Evolutionary conservation across 2,797 vertebrate species (phyloP), one percentile per base, ranked within the genome.

Genomic region (Podargus strigoides): DNA sequence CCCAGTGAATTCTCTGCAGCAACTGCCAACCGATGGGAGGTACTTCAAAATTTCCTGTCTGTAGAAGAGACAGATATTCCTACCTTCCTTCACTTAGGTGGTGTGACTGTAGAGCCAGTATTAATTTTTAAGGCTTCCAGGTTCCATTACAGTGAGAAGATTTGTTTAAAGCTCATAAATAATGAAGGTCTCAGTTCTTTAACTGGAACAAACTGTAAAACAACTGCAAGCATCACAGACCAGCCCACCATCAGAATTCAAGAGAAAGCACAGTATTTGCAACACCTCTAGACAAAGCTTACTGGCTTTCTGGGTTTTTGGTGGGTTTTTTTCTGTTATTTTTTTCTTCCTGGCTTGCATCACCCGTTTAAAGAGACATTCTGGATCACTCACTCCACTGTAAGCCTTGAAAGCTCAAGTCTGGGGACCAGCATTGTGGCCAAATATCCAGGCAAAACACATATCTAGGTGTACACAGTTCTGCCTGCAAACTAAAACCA

Each of bases 391-490:
- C 36, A 80, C 13, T 72, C 30, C 24, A 28, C 26, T 44, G 37
- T 66, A 47, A 89, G 46, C 30, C 26, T 27, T 75, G 62, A 62
- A 49, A 47, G 14, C 10, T 47, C 2, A 3, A 7, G 30, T 26
- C 28, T 66, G 73, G 12, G 37, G 86, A 42, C 52, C 37, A 86
- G 28, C 36, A 1, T 2, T 13, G 50, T 88, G 76, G 37, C 23
- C 3, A 5, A 34, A 46, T 8, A 10, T 44, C 17, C 7, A 9
- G 59, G 55, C 47, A 92, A 47, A 67, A 13, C 9, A 6, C 4
- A 1, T 14, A 11, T 14, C 11, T 42, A 39, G 8, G 4, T 55
- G 26, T 59, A 14, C 41, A 32, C 0, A 2, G 21, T 22, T 92
- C 49, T 66, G 24, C 58, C 62, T 62, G 50, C 44, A 41, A 41